Base-by-base conservation (phyloP, 2,888 invertebrate genomes). In the Drosophila planitibia region DNA sequence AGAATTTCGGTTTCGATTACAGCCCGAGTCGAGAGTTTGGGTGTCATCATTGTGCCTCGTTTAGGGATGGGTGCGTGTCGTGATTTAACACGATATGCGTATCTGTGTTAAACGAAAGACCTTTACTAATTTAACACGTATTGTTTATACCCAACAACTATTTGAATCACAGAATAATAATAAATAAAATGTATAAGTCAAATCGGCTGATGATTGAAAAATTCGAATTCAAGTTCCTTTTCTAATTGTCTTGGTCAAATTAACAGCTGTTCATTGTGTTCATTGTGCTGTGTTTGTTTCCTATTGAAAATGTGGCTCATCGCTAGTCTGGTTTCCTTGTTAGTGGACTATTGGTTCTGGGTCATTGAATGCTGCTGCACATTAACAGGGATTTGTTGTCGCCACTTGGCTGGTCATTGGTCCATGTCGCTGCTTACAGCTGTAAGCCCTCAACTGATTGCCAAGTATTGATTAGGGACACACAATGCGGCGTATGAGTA, bases 371-470 rank as follows among this genome's bases (percentile, higher is more conserved):
- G 76, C 68, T 62, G 66, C 71, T 52, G 71, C 65, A 81, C 70
- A 85, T 85, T 82, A 89, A 71, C 74, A 61, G 80, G 83, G 81
- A 88, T 88, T 85, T 84, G 73, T 63, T 62, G 72, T 55, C 72
- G 71, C 73, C 81, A 75, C 72, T 76, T 67, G 55, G 59, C 70
- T 71, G 58, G 74, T 51, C 80, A 73, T 63, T 84, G 76, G 70
- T 57, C 76, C 82, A 62, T 74, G 86, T 65, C 16, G 86, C 70
- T 70, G 81, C 81, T 86, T 74, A 88, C 83, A 81, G 63, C 71
- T 81, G 62, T 89, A 85, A 89, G 76, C 69, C 73, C 64, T 69
- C 72, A 71, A 74, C 79, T 81, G 84, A 85, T 85, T 85, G 81
- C 77, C 70, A 32, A 72, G 72, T 79, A 87, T 90, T 83, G 90